Base-by-base conservation (phyloP, 2,797 vertebrate species). In the Microchirus variegatus region DNA sequence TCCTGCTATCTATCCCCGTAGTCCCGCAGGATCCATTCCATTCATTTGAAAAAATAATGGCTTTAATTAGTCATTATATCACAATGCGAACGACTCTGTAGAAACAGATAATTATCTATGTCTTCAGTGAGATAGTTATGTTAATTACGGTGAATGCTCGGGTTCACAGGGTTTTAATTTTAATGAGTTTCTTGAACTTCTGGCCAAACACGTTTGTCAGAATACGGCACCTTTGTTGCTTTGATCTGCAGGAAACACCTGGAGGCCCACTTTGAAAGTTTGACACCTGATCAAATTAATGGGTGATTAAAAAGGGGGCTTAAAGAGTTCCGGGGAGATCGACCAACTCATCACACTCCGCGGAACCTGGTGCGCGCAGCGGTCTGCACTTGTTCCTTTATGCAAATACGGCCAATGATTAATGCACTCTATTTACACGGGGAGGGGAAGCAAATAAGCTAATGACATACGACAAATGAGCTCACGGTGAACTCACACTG, bases 401-500 rank as follows among this genome's bases (percentile, higher is more conserved):
- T 70, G 73, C 67, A 75, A 82, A 61, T 50, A 35, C 37, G 42
- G 40, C 16, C 36, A 11, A 4, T 81, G 83, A 87, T 86, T 77
- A 82, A 89, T 89, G 78, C 1, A 7, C 49, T 58, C 63, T 31
- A 78, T 84, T 84, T 86, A 53, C 76, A 72, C 10, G 37, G 65
- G 68, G 64, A 75, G 77, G 66, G 65, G 67, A 85, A 78, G 56
- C 59, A 41, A 59, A 55, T 40, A 50, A 67, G 55, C 31, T 63
- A 73, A 82, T 82, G 78, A 57, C 72, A 36, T 46, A 45, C 67
- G 81, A 78, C 79, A 81, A 85, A 87, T 78, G 63, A 81, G 68
- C 59, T 68, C 38, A 10, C 2, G 4, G 58, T 53, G 36, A 78
- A 78, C 49, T 54, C 46, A 22, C 44, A 44, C 35, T 1, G 15